Percentiles rank a stretch among this genome's conserved stretches.
phyloP scores from a whole-genome alignment of 1,140 invertebrate genomes.

The Calliphora vicina region DNA sequence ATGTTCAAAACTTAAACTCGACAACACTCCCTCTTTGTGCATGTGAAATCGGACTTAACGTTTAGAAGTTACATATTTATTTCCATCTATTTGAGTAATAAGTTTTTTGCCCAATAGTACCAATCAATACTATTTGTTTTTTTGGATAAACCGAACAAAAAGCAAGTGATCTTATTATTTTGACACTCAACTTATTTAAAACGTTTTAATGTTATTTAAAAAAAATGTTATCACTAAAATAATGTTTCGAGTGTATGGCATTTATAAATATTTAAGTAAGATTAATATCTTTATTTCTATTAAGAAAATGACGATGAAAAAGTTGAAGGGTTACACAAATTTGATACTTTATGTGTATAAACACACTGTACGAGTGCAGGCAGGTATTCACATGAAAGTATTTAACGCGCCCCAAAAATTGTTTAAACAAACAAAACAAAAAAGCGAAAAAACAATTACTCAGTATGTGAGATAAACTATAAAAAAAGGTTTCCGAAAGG shows the following conservation, averaged over 20 bases:
- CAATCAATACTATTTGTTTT: too few relatives aligned
- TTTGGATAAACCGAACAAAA: too few relatives aligned
- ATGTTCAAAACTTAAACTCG: too few relatives aligned
- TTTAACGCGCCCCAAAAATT: not conserved
- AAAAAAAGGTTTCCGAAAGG: not conserved
- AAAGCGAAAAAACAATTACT: not conserved
- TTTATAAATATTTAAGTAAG: not conserved
- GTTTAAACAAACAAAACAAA: not conserved
- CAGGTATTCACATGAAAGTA: not conserved
- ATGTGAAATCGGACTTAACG: too few relatives aligned
- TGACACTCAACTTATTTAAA: too few relatives aligned
- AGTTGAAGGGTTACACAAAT: not conserved
- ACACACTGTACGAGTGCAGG: not conserved
- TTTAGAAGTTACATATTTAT: too few relatives aligned
- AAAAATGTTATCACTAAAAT: not conserved
- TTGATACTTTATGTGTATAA: not conserved
- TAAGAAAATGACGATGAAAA: not conserved
- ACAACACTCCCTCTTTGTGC: too few relatives aligned
- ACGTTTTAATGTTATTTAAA: too few relatives aligned
- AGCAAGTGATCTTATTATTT: too few relatives aligned
- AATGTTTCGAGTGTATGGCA: not conserved
- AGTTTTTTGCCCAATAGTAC: too few relatives aligned
- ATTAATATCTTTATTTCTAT: slow-evolving; percentile 2
- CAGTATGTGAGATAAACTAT: not conserved
- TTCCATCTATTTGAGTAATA: too few relatives aligned